phyloP scores from a whole-genome alignment of 37 sponge, comb jelly and placozoan genomes.

The Halisarca cf. caerulea region DNA sequence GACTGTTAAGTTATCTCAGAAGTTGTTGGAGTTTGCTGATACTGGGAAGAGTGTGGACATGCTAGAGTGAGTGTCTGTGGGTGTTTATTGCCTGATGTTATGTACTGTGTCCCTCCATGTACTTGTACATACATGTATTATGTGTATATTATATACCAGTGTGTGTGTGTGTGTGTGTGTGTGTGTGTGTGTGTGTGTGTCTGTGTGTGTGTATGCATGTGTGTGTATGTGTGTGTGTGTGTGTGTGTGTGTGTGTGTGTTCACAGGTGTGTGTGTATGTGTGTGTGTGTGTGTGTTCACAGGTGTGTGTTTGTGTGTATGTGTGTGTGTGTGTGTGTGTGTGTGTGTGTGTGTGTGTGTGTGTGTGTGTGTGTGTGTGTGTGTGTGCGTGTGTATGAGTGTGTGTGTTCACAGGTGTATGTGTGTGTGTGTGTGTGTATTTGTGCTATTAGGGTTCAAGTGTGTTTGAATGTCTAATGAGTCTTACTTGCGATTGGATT shows the following conservation, averaged over 20 bases:
- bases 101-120: too few relatives aligned
- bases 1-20: neutral
- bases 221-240: neutral
- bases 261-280: neutral
- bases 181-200: neutral
- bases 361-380: constrained; percentile 5
- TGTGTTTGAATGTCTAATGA: too few relatives aligned
- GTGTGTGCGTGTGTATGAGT: neutral
- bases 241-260: neutral
- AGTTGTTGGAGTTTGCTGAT: neutral
- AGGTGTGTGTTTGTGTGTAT: neutral
- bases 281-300: neutral
- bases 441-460: too few relatives aligned
- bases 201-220: neutral
- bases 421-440: neutral
- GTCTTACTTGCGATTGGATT: too few relatives aligned
- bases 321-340: constrained; percentile 19
- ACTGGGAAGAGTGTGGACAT: neutral
- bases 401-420: neutral
- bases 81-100: too few relatives aligned
- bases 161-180: too few relatives aligned
- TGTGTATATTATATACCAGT: too few relatives aligned
- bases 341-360: constrained; percentile 14
- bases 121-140: too few relatives aligned
- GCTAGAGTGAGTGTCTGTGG: neutral